Conservation (phyloP, 2,797 vertebrate species). For the Nyctalus aviator region DNA sequence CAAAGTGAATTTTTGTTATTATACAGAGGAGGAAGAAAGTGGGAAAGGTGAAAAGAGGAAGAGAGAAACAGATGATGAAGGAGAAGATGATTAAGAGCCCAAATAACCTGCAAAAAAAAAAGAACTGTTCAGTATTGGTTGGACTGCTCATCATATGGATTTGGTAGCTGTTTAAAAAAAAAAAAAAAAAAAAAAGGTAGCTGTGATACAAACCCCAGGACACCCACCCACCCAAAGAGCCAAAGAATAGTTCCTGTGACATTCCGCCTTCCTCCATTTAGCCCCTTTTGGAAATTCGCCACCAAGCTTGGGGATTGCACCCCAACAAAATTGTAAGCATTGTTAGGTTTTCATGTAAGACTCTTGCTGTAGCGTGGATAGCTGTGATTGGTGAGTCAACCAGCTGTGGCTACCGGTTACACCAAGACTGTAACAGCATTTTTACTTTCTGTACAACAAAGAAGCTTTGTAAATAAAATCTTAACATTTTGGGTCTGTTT, state of each 20-base stretch:
- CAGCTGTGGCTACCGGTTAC: constrained; percentile 92
- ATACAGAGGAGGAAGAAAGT: constrained; percentile 89
- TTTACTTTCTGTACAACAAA: constrained; percentile 97
- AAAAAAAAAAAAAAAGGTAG: constrained; percentile 71
- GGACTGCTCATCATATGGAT: constrained; percentile 90
- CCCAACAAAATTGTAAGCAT: constrained; percentile 84
- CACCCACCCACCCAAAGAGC: constrained; percentile 90
- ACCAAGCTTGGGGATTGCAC: constrained; percentile 85
- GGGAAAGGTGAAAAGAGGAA: constrained; percentile 95
- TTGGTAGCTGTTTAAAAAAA: constrained; percentile 86
- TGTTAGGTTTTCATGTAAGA: constrained; percentile 91
- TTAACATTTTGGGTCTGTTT: constrained; percentile 96
- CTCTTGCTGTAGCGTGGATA: constrained; percentile 93
- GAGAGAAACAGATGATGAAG: constrained; percentile 95
- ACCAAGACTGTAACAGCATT: constrained; percentile 95
- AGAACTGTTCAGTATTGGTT: constrained; percentile 93
- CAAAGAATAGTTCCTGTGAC: constrained; percentile 93
- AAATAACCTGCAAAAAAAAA: constrained; percentile 84
- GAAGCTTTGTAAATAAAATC: constrained; percentile 98
- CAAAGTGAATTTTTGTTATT: constrained; percentile 56
- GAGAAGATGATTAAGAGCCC: constrained; percentile 90
- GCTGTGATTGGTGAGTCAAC: constrained; percentile 91
- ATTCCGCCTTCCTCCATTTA: constrained; percentile 92
- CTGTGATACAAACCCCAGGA: constrained; percentile 85
- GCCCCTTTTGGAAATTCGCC: constrained; percentile 91